Evolutionary conservation across 2,113 vertebrate genomes (phyloP), one percentile per base, ranked within the genome.

Genomic region (Australoheros scitulus): DNA sequence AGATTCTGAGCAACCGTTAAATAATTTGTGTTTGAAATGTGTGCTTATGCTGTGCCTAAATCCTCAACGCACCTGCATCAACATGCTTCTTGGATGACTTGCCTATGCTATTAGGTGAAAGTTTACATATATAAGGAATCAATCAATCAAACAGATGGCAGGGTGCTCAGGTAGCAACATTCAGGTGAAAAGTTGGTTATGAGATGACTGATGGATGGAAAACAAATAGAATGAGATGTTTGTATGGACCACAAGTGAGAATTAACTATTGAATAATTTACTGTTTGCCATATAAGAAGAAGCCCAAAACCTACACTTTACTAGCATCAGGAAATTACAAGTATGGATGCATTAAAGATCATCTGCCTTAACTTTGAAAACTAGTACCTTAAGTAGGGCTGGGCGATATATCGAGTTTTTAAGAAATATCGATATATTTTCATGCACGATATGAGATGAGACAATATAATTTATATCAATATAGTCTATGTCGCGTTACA

Each of bases 71-170:
- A 55, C 68, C 47, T 72, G 47, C 6, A 2, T 14, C n/a, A 34
- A 72, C 47, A 72, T 72, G 47, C 47, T 72, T 55, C 20, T 43
- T 0, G 2, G 36, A 50, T 61, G 24, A 77, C 22, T 10, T 11
- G 58, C 47, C 3, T 60, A 59, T 6, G 24, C 56, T 77, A 4
- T 22, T 7, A 61, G 47, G 47, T 72, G 32, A n/a, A 52, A 52
- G 50, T 52, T 34, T 38, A 76, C 18, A 14, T 68, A 36, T 77
- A 24, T 50, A 17, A 75, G 58, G 85, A 83, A 58, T 83, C 89
- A 91, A 92, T 92, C 91, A 91, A 90, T 89, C 89, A 85, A 85
- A 90, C 92, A 92, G 90, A 93, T 87, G 89, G 85, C 81, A 87
- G 86, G 65, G 81, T 36, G 77, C 29, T 87, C 68, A 60, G 87